phyloP scores from a whole-genome alignment of 2,888 invertebrate species.

The Protophormia terraenovae region DNA sequence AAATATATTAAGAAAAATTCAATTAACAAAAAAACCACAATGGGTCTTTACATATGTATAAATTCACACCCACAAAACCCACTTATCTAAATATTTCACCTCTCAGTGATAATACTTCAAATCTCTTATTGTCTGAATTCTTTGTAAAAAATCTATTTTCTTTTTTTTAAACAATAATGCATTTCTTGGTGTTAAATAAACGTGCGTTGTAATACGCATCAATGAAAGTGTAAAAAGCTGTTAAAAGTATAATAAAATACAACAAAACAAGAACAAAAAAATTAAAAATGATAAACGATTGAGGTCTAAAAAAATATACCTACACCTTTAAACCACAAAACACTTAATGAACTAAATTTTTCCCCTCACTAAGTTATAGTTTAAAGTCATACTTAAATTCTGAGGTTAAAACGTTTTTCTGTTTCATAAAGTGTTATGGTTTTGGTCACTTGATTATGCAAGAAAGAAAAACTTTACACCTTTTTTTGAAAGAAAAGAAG shows the following conservation, averaged over 20 bases:
- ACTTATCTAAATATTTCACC: neutral
- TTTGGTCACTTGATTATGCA: slow-evolving; percentile 47
- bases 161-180: slow-evolving; percentile 15
- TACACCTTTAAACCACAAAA: slow-evolving; percentile 40
- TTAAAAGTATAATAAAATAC: slow-evolving; percentile 36
- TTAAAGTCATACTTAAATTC: neutral
- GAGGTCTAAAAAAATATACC: too few relatives aligned
- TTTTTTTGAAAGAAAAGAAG: neutral
- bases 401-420: slow-evolving; percentile 47
- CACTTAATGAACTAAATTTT: neutral
- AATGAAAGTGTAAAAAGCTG: slow-evolving; percentile 55
- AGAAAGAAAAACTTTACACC: slow-evolving; percentile 18
- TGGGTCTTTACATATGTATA: neutral
- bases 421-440: slow-evolving; percentile 17
- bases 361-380: neutral
- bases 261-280: slow-evolving; percentile 1
- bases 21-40: neutral
- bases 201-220: slow-evolving; percentile 50
- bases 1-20: neutral
- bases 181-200: neutral
- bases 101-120: neutral
- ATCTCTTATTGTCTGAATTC: neutral
- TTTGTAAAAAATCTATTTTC: neutral
- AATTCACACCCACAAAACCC: neutral
- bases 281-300: slow-evolving; percentile 27